These are phyloP conservation scores for Haemorhous mexicanus DNA, from an alignment of 2,113 vertebrate genomes.

Conservation along the genomic window DNA sequence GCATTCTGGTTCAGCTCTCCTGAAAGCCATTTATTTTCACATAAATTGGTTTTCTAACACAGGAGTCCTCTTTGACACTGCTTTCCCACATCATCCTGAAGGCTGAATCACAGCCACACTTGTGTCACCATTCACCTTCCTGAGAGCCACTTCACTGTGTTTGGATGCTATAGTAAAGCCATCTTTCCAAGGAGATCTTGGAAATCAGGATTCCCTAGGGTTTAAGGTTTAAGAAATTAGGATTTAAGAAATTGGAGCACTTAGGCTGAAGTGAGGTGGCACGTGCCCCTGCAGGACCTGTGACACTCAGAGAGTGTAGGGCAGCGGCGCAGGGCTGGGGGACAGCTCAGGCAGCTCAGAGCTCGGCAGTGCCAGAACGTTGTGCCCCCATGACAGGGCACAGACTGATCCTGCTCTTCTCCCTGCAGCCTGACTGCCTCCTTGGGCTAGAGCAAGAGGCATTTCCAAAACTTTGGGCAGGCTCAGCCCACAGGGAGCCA, in stretches of 20 bases:
- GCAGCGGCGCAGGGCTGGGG: accelerated
- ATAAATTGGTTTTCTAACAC: background rate
- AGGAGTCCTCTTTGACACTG: background rate
- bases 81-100: background rate
- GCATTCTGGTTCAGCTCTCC: background rate
- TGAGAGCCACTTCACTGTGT: accelerated
- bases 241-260: accelerated
- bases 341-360: accelerated
- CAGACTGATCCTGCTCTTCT: background rate
- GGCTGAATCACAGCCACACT: background rate
- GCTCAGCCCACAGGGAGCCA: background rate
- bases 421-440: background rate
- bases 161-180: accelerated
- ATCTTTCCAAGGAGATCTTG: background rate
- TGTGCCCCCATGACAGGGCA: background rate
- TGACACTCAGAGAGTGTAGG: accelerated
- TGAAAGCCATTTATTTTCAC: background rate
- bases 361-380: accelerated
- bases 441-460: background rate
- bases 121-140: background rate
- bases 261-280: background rate
- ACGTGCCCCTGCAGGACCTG: background rate
- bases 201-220: background rate
- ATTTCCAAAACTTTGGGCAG: background rate
- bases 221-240: background rate